Base-by-base conservation (phyloP, 2,888 invertebrate genomes). In the Endomychus coccineus region DNA sequence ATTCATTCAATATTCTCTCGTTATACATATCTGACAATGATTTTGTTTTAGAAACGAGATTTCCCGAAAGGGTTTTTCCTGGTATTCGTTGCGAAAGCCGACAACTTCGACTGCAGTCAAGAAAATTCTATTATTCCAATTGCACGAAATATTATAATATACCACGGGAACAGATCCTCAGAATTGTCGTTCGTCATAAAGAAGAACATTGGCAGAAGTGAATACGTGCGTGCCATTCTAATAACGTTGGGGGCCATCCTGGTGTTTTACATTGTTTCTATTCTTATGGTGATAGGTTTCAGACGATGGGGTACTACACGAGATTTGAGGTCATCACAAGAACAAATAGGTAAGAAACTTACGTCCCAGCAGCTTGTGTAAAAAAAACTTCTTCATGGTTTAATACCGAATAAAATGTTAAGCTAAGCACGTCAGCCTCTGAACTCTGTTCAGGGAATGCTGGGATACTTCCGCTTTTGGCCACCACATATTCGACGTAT, bases 31-130 rank as follows among this genome's bases (percentile, higher is more conserved):
- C n/a, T n/a, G n/a, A n/a, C n/a, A n/a, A n/a, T n/a, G n/a, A n/a
- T n/a, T n/a, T n/a, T n/a, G n/a, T 68, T 71, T 3, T 64, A 85
- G 85, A 77, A 73, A 71, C 70, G 72, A 45, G 69, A 67, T 11
- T 82, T 75, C 56, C 77, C 78, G 0, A 52, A 68, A 4, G 83
- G 83, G 0, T 87, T 88, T 66, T 88, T 83, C 66, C 71, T 88
- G 21, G 84, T 87, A 2, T 75, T 88, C 53, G 79, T 83, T 29
- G 78, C 82, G 42, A 80, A 80, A 61, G 75, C 79, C 0, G 76
- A 76, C 1, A 79, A 83, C 46, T 70, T 68, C 16, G 75, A 75
- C 5, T 77, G 77, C 44, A 64, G 65, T 0, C 55, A 58, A 44
- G 53, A 54, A 17, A 51, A 44, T 34, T 59, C 61, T 1, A 23